These are phyloP conservation scores for Eupithecia dodoneata DNA, from an alignment of 2,888 invertebrate genomes.

Conservation along the genomic window DNA sequence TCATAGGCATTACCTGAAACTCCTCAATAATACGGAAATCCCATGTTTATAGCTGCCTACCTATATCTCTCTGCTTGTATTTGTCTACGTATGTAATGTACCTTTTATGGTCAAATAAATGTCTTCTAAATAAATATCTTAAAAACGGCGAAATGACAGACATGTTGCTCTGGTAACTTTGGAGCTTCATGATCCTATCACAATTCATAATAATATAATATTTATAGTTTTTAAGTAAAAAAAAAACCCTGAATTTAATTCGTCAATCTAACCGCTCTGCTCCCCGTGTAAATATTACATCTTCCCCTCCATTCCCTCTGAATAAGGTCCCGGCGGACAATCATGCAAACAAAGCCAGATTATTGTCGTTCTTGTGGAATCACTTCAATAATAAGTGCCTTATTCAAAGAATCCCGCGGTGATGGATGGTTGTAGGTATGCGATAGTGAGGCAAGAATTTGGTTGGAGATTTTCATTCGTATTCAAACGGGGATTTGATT, in stretches of 20 bases:
- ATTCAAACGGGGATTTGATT: neutral
- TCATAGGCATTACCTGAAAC: too few species aligned
- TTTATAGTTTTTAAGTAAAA: neutral
- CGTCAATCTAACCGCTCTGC: neutral
- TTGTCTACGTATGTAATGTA: too few species aligned
- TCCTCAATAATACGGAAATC: too few species aligned
- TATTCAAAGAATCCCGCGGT: conserved; percentile 40
- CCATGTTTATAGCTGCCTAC: too few species aligned
- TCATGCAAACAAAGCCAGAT: conserved; percentile 29
- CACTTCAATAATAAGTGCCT: conserved; percentile 41
- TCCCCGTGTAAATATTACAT: neutral
- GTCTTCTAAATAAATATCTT: too few species aligned
- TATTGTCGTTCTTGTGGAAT: conserved; percentile 31
- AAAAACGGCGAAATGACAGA: too few species aligned
- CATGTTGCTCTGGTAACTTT: too few species aligned
- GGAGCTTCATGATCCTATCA: too few species aligned
- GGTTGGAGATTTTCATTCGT: neutral
- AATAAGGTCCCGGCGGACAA: conserved; percentile 25
- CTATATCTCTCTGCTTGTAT: too few species aligned
- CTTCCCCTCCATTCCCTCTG: conserved; percentile 26
- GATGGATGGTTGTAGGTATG: conserved; percentile 28
- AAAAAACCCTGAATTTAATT: neutral
- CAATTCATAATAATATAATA: too few species aligned
- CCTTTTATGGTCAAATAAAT: too few species aligned
- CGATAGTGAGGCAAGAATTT: conserved; percentile 12